Conservation (phyloP, 2,113 vertebrate species). For the Proteles cristata region DNA sequence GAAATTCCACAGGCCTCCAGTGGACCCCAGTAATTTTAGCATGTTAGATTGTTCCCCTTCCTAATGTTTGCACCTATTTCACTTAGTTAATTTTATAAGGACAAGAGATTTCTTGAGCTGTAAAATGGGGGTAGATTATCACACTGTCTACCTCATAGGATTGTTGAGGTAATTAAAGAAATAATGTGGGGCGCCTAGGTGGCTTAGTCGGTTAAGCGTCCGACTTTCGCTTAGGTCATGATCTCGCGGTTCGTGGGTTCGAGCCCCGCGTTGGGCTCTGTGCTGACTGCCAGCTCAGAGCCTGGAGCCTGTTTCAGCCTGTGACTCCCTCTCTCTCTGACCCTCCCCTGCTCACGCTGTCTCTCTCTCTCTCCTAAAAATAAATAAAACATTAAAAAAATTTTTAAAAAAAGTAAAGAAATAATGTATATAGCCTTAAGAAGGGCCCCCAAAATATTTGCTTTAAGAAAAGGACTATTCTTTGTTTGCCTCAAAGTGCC, state of each 20-base stretch:
- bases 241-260: no score
- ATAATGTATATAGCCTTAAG: background rate
- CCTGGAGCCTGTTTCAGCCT: no score
- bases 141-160: background rate
- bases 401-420: no score
- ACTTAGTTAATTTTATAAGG: conserved; percentile 11
- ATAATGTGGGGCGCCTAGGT: no score
- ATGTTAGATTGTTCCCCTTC: conserved; percentile 19
- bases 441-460: background rate
- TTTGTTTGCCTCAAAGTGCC: background rate
- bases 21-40: background rate
- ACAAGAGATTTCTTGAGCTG: background rate
- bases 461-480: background rate
- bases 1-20: background rate
- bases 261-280: no score
- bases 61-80: background rate
- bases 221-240: no score
- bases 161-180: background rate
- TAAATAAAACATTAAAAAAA: no score
- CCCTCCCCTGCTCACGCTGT: no score
- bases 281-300: no score
- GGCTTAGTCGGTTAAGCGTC: no score
- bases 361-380: no score
- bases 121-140: background rate
- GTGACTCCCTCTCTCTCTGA: no score